Evolutionary conservation across 2,888 invertebrate genomes (phyloP), one percentile per base, ranked within the genome.

Genomic region (Lithosia quadra): DNA sequence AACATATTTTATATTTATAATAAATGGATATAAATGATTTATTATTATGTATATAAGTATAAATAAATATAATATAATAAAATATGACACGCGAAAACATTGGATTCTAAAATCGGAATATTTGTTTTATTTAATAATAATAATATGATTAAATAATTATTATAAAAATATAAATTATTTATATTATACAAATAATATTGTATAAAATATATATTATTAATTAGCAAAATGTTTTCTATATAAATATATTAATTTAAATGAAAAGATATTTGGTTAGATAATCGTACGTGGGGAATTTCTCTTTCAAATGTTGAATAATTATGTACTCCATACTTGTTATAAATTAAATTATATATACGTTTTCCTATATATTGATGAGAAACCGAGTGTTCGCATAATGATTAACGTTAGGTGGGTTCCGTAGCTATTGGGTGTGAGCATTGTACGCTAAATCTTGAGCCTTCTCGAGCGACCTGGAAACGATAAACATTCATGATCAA

Each of bases 381-480:
- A 79, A 79, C 77, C 68, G 71, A 76, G 75, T 77, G 73, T 79
- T 76, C 81, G 82, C 69, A 74, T 72, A 65, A 71, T 76, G 78
- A 76, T 77, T 78, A 77, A 73, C 60, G 68, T 67, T 72, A 74
- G 89, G 90, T 90, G 88, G 89, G 88, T 83, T 86, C 72, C 69
- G 72, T 82, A 83, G 78, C 86, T 94, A 92, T 81, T 93, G 93
- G 78, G 90, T 81, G 86, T 96, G 95, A 55, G 96, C 96, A 79
- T 95, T 95, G 92, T 96, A 96, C 75, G 96, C 96, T 84, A 96
- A 92, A 86, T 96, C 95, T 71, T 96, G 95, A 68, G 94, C 89
- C 76, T 91, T 93, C 78, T 95, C 95, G 80, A 94, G 83, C 75
- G 95, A 94, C 90, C 94, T 95, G 92, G 49, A 92, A 73, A n/a